phyloP scores from a whole-genome alignment of 1,140 invertebrate genomes.

The Drosophila pachea region DNA sequence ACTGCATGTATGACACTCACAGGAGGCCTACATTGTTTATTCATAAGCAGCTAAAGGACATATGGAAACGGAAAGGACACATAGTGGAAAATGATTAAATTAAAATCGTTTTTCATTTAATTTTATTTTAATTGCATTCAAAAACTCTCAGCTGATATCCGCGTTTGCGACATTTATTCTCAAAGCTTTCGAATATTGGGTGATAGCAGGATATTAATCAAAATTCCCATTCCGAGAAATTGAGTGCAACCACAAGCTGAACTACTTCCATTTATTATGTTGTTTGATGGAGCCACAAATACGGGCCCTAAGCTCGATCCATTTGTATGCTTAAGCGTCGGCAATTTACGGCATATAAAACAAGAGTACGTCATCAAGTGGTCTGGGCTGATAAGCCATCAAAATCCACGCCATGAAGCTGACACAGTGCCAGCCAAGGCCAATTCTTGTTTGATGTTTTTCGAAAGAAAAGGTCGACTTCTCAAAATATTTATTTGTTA shows the following conservation, averaged over 20 bases:
- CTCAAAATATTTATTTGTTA: constrained; percentile 68
- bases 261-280: too few relatives aligned
- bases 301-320: constrained; percentile 19
- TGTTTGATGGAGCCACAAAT: constrained; percentile 41
- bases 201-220: too few relatives aligned
- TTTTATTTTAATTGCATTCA: too few relatives aligned
- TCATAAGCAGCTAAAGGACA: constrained; percentile 6
- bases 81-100: too few relatives aligned
- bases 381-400: constrained; percentile 12
- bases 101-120: too few relatives aligned
- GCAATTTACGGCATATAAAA: constrained; percentile 29
- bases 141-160: too few relatives aligned
- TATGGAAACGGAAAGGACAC: too few relatives aligned
- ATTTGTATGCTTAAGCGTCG: constrained; percentile 29
- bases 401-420: constrained; percentile 1
- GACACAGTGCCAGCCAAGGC: neutral
- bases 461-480: neutral
- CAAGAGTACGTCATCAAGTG: constrained; percentile 20
- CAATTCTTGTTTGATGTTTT: neutral
- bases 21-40: constrained; percentile 17
- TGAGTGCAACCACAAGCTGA: too few relatives aligned
- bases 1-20: constrained; percentile 2
- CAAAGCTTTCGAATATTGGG: too few relatives aligned
- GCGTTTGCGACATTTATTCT: too few relatives aligned
- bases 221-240: too few relatives aligned